Evolutionary conservation across 2,113 vertebrate species (phyloP).

Genomic region (Cathartes aura): DNA sequence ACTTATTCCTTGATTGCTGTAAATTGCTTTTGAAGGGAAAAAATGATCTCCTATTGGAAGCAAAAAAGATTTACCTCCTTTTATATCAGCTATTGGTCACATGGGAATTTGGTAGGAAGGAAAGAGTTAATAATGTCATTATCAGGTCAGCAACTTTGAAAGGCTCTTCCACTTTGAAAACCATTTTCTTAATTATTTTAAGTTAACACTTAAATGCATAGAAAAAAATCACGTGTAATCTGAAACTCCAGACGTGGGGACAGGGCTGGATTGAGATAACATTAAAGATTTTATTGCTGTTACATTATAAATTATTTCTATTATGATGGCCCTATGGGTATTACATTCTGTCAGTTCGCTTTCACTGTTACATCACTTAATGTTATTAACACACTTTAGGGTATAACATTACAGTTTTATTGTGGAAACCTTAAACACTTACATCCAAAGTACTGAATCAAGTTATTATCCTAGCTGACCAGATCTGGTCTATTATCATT

Average conservation of each 20-base stretch:
- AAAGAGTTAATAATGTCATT: conserved; percentile 73
- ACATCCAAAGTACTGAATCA: conserved; percentile 91
- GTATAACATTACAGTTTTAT: conserved; percentile 98
- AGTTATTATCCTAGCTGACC: conserved; percentile 91
- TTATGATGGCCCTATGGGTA: conserved; percentile 86
- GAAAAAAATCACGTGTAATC: conserved; percentile 83
- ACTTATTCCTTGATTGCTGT: not conserved
- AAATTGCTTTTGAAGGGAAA: not conserved
- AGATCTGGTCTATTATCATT: conserved; percentile 82
- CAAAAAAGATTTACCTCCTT: not conserved
- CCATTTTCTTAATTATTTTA: conserved; percentile 96
- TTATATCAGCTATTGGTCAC: not conserved
- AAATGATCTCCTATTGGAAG: not conserved
- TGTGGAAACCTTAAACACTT: conserved; percentile 98
- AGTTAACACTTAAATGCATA: conserved; percentile 83
- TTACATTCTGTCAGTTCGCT: conserved; percentile 91
- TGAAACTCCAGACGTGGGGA: conserved; percentile 84
- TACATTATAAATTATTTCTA: conserved; percentile 99
- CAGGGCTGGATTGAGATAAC: conserved; percentile 91
- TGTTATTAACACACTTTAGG: conserved; percentile 98
- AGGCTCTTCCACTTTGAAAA: conserved; percentile 75
- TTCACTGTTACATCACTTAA: conserved; percentile 97
- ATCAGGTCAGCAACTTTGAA: conserved; percentile 67
- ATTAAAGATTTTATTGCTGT: conserved; percentile 97
- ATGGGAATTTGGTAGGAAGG: conserved; percentile 5